Percentiles rank a stretch among this genome's conserved stretches.
phyloP scores from a whole-genome alignment of 2,797 vertebrate genomes.

The Anguilla marmorata region DNA sequence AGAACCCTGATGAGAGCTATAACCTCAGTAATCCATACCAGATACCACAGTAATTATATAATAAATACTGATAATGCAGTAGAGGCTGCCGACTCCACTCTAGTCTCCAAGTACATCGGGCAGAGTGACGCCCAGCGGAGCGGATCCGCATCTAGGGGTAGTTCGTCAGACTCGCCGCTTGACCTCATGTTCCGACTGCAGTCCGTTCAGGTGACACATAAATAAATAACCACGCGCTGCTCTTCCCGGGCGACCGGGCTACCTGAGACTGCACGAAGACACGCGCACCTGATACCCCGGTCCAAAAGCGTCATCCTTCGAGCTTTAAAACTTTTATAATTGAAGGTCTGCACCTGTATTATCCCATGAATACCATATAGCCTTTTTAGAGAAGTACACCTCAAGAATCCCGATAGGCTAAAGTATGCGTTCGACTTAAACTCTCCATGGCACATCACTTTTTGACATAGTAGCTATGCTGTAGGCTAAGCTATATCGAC shows the following conservation, averaged over 20 bases:
- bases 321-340: neutral
- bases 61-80: neutral
- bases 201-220: conserved; percentile 70
- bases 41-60: neutral
- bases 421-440: neutral
- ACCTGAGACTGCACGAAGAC: conserved; percentile 13
- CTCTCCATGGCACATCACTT: neutral
- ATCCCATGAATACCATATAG: neutral
- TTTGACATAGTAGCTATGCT: neutral
- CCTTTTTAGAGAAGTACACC: neutral
- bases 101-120: too few relatives aligned
- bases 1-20: neutral
- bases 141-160: neutral
- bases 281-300: conserved; percentile 63
- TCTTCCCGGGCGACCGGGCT: conserved; percentile 57
- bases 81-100: neutral
- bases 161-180: conserved; percentile 6
- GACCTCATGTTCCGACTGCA: conserved; percentile 37
- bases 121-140: neutral
- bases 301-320: neutral
- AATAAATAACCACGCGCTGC: conserved; percentile 64
- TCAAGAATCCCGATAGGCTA: neutral
- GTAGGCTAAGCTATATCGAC: neutral
- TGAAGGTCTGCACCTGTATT: neutral
- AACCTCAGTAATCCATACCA: neutral